These are phyloP conservation scores for Semnornis frantzii DNA, from an alignment of 2,113 vertebrate species.

Conservation along the genomic window DNA sequence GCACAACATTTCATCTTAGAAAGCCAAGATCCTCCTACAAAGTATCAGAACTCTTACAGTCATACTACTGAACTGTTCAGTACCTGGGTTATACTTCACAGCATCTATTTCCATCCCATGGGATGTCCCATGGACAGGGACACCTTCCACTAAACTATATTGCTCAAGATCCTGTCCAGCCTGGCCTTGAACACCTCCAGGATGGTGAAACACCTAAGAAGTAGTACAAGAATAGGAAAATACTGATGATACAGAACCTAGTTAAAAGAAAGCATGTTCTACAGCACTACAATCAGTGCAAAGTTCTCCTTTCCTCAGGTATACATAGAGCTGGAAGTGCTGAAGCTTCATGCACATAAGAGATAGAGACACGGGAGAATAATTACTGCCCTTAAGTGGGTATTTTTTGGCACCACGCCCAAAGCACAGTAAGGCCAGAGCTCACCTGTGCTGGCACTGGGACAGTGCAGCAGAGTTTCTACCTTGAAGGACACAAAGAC, in stretches of 20 bases:
- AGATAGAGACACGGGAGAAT: not conserved
- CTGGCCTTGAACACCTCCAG: no score
- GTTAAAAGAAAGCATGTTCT: not conserved
- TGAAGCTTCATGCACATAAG: fast-evolving
- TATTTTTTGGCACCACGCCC: not conserved
- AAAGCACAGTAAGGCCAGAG: not conserved
- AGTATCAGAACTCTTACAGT: not conserved
- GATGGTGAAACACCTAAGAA: not conserved
- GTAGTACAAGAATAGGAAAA: not conserved
- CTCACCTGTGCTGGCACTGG: not conserved
- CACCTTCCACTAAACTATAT: no score
- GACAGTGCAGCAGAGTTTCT: not conserved
- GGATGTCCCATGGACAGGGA: no score
- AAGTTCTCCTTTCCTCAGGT: not conserved
- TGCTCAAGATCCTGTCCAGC: no score
- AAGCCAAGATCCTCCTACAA: not conserved
- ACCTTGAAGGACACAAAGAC: not conserved
- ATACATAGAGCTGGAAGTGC: not conserved
- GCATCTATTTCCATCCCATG: not conserved
- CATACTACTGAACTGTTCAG: not conserved
- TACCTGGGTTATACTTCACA: not conserved
- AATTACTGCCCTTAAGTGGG: not conserved
- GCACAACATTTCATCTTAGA: not conserved
- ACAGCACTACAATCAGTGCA: not conserved
- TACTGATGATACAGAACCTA: not conserved